Evolutionary conservation across 2,797 vertebrate species (phyloP).

Genomic region (Pseudopleuronectes americanus): DNA sequence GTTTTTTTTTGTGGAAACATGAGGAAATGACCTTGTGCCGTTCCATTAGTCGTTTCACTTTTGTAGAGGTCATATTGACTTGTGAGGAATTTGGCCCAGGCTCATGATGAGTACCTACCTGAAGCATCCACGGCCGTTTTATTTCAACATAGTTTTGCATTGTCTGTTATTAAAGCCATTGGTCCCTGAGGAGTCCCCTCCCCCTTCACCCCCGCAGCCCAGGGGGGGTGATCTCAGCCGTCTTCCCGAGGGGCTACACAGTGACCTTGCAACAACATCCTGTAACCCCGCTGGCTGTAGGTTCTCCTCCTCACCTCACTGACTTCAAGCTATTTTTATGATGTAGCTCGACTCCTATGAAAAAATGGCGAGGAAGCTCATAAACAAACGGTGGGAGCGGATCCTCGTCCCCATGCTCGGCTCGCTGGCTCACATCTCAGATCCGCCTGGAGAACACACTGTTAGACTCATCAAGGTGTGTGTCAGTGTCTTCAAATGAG

Average conservation of each 20-base stretch:
- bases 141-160: conserved; percentile 16
- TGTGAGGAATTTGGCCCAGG: conserved; percentile 39
- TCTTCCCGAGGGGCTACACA: conserved; percentile 60
- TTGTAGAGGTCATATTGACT: conserved; percentile 48
- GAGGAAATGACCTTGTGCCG: conserved; percentile 73
- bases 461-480: conserved; percentile 27
- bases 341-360: conserved; percentile 65
- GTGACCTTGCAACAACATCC: conserved; percentile 76
- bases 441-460: conserved; percentile 28
- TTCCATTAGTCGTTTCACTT: conserved; percentile 73
- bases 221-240: conserved; percentile 57
- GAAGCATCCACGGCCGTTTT: conserved; percentile 4
- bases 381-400: conserved; percentile 55
- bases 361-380: conserved; percentile 57
- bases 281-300: conserved; percentile 62
- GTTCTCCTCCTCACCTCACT: conserved; percentile 74
- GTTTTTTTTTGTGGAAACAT: conserved; percentile 66
- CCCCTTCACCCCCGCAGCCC: conserved; percentile 31
- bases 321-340: conserved; percentile 83
- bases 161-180: conserved; percentile 11
- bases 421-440: conserved; percentile 44
- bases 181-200: conserved; percentile 9
- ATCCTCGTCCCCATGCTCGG: conserved; percentile 33
- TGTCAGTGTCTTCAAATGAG: conserved; percentile 28
- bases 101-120: conserved; percentile 40